A percentile compares a stretch with the other conserved stretches of the same genome.
phyloP scores from a whole-genome alignment of 2,888 invertebrate species.

The Minunthozetes semirufus region DNA sequence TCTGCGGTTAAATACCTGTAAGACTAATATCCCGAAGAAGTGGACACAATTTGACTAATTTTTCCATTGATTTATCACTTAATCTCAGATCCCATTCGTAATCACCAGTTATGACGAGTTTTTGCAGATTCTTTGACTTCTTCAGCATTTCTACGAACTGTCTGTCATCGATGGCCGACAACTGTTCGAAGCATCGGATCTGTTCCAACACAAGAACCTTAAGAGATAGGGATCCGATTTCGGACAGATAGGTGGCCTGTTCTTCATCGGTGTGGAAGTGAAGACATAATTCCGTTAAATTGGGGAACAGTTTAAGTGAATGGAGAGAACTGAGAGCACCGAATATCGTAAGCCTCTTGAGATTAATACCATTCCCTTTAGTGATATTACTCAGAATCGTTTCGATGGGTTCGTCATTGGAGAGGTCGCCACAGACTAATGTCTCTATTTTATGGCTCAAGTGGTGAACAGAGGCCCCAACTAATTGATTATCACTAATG shows the following conservation, averaged over 20 bases:
- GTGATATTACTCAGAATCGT: conserved; percentile 9
- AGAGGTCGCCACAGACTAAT: conserved; percentile 29
- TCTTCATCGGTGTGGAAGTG: conserved; percentile 34
- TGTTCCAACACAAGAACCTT: conserved; percentile 35
- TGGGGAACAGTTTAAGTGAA: neutral
- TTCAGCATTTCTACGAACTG: conserved; percentile 32
- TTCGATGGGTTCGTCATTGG: conserved; percentile 30
- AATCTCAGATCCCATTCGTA: conserved; percentile 35
- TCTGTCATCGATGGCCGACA: conserved; percentile 24
- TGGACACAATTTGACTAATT: conserved; percentile 26
- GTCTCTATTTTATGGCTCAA: conserved; percentile 30
- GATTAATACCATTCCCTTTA: conserved; percentile 21
- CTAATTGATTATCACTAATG: conserved; percentile 20
- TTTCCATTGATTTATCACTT: conserved; percentile 28
- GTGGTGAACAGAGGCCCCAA: conserved; percentile 19
- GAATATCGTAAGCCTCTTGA: conserved; percentile 19
- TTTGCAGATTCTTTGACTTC: conserved; percentile 11
- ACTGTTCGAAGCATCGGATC: conserved; percentile 31
- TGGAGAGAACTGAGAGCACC: conserved; percentile 25
- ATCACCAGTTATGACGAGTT: conserved; percentile 33
- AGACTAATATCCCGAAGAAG: conserved; percentile 27
- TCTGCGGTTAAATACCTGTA: conserved; percentile 11
- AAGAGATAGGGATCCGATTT: conserved; percentile 28
- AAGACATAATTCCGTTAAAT: neutral
- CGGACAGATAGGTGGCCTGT: conserved; percentile 23